phyloP scores from a whole-genome alignment of 2,113 vertebrate species.

The Barnardius zonarius region DNA sequence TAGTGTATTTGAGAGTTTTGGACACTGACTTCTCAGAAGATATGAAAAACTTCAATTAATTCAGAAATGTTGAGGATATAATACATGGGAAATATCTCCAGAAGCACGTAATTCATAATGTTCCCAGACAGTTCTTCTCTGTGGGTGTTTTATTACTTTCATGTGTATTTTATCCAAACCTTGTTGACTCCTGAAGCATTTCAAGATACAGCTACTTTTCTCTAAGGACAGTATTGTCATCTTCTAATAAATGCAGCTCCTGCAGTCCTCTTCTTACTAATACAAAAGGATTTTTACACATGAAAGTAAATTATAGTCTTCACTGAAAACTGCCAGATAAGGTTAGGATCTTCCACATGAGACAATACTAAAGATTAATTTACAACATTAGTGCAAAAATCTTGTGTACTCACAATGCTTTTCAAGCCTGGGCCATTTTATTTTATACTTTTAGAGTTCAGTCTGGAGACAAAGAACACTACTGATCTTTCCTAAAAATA shows the following conservation, averaged over 20 bases:
- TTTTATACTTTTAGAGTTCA: neutral
- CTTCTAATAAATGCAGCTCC: slow-evolving; percentile 5
- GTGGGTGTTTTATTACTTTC: neutral
- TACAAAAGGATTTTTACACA: neutral
- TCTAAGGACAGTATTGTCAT: slow-evolving; percentile 6
- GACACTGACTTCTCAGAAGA: neutral
- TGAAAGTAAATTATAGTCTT: neutral
- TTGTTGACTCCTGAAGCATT: neutral
- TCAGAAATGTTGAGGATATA: neutral
- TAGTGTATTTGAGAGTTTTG: too few relatives aligned
- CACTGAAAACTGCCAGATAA: neutral
- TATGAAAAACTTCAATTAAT: neutral
- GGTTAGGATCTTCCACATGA: neutral
- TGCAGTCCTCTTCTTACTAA: neutral
- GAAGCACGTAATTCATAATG: neutral
- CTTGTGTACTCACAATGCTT: neutral
- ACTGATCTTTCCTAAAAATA: neutral
- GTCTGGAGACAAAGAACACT: neutral
- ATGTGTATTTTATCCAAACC: neutral
- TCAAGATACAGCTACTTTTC: neutral
- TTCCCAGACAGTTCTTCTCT: neutral
- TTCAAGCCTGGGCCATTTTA: neutral
- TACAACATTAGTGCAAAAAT: neutral
- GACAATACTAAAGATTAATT: neutral
- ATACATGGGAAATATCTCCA: neutral